phyloP scores from a whole-genome alignment of 2,113 vertebrate genomes.

The Atractosteus spatula region DNA sequence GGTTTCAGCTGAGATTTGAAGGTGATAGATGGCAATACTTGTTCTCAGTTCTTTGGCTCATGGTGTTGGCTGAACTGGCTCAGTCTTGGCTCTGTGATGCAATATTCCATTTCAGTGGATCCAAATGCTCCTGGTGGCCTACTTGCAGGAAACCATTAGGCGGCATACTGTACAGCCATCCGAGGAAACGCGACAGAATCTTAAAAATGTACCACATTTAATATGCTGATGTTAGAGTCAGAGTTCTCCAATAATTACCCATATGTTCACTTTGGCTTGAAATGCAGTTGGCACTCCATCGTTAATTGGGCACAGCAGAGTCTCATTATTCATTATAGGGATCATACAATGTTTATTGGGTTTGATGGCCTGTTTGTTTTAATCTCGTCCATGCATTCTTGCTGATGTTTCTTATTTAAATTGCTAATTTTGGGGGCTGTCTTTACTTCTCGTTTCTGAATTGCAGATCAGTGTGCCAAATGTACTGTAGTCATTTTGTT shows the following conservation, averaged over 20 bases:
- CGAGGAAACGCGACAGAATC: constrained; percentile 26
- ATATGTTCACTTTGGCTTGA: constrained; percentile 50
- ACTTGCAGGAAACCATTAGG: constrained; percentile 31
- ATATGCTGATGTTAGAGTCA: constrained; percentile 42
- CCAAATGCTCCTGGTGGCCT: constrained; percentile 11
- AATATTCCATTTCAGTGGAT: constrained; percentile 16
- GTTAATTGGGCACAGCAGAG: constrained; percentile 51
- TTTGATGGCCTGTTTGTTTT: constrained; percentile 57
- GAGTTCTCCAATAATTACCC: constrained; percentile 53
- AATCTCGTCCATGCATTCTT: constrained; percentile 36
- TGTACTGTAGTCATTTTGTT: too few species aligned
- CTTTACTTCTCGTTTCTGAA: constrained; percentile 23
- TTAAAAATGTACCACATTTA: constrained; percentile 16
- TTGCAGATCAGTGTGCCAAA: constrained; percentile 24
- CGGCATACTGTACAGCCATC: constrained; percentile 19
- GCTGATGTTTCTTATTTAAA: constrained; percentile 28
- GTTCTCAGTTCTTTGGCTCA: constrained; percentile 4
- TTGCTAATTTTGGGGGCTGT: not conserved
- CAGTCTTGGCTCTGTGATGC: constrained; percentile 17
- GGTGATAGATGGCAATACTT: constrained; percentile 36
- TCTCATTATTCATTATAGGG: constrained; percentile 51
- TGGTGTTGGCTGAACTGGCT: constrained; percentile 11
- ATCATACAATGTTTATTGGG: constrained; percentile 45
- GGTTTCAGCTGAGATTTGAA: too few species aligned
- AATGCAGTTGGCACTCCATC: constrained; percentile 42